Percentiles rank a stretch among this genome's conserved stretches.
Evolutionary conservation across 2,113 vertebrate species (phyloP).

Genomic region (Tetrao urogallus): DNA sequence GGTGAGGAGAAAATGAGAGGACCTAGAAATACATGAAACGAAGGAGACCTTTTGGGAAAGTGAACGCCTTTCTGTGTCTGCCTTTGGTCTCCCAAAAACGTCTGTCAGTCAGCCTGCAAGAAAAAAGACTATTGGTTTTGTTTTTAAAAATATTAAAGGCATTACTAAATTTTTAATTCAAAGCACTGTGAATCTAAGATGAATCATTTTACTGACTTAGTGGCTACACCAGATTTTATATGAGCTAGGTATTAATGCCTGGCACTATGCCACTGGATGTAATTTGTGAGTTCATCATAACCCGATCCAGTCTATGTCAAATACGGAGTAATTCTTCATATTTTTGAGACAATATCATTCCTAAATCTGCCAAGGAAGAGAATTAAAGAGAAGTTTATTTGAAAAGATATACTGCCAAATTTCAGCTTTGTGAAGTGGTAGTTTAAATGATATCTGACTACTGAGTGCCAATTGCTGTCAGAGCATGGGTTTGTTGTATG

Average conservation of each 20-base stretch:
- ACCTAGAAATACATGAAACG: background rate
- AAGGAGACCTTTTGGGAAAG: background rate
- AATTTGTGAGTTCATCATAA: background rate
- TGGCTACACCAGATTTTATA: background rate
- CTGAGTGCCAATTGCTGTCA: background rate
- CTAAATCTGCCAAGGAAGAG: background rate
- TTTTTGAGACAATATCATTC: background rate
- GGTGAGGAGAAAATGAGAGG: background rate
- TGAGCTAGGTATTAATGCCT: background rate
- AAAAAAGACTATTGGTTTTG: accelerated
- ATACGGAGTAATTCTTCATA: background rate
- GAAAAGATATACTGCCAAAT: background rate
- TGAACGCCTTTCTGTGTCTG: background rate
- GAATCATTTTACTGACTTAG: background rate
- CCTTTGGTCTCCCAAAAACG: background rate
- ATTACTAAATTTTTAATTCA: background rate
- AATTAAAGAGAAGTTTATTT: background rate
- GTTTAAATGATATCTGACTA: background rate
- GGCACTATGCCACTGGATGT: background rate
- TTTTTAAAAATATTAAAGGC: background rate
- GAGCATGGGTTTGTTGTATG: background rate
- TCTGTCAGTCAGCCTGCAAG: background rate
- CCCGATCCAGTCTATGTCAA: background rate
- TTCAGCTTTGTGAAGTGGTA: background rate
- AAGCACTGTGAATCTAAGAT: background rate